These are phyloP conservation scores for Mastomys coucha DNA, from an alignment of 2,113 vertebrate genomes.

Conservation along the genomic window DNA sequence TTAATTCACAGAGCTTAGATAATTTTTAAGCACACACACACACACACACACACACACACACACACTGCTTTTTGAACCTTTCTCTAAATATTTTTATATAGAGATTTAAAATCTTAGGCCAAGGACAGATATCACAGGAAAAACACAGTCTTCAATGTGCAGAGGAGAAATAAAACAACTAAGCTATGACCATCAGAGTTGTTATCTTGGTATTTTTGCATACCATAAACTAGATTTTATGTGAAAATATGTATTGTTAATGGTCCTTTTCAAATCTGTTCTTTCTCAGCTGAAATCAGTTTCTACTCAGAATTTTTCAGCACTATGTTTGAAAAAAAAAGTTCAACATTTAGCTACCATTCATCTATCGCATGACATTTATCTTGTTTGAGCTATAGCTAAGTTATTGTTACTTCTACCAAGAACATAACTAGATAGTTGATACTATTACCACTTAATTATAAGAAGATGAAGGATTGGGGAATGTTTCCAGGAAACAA, in stretches of 20 bases:
- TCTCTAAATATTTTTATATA: neutral
- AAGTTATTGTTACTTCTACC: neutral
- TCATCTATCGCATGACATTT: neutral
- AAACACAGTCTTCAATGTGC: neutral
- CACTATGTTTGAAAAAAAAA: neutral
- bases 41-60: too few relatives aligned
- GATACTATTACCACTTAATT: neutral
- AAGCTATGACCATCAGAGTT: neutral
- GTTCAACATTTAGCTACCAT: neutral
- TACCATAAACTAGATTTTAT: neutral
- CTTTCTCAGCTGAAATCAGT: conserved; percentile 39
- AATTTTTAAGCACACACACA: neutral
- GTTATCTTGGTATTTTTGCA: neutral
- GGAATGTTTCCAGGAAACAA: conserved; percentile 4
- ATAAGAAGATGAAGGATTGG: neutral
- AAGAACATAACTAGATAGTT: neutral
- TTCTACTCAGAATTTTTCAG: conserved; percentile 18
- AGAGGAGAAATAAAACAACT: neutral
- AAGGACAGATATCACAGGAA: neutral
- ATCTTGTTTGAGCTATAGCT: neutral
- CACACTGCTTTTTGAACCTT: conserved; percentile 18
- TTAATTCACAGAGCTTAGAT: neutral
- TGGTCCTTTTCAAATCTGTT: neutral
- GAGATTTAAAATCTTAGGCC: neutral
- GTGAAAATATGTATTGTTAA: neutral